Conservation (phyloP, 2,888 invertebrate species). For the Caenorhabditis sp. region DNA sequence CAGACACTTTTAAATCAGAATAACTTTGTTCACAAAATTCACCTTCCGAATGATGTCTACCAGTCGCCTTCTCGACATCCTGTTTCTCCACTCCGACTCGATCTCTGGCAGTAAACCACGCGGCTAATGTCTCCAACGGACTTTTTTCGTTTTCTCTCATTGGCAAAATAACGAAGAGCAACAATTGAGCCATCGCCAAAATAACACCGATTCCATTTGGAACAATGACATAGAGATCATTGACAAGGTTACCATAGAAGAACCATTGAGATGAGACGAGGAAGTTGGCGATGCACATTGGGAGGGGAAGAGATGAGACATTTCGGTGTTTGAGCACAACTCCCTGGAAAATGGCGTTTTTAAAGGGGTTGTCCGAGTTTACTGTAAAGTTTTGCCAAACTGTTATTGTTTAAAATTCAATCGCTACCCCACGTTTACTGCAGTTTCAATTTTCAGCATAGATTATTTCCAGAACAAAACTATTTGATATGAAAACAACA, state of each 20-base stretch:
- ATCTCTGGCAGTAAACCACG: slow-evolving; percentile 34
- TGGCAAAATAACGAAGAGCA: slow-evolving; percentile 82
- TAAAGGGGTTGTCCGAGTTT: too few relatives aligned
- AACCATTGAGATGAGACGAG: slow-evolving; percentile 84
- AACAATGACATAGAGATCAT: slow-evolving; percentile 82
- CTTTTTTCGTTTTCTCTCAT: slow-evolving; percentile 21
- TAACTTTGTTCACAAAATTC: too few relatives aligned
- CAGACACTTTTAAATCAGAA: too few relatives aligned
- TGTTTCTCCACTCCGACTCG: not conserved
- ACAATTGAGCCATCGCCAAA: slow-evolving; percentile 80
- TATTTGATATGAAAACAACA: too few relatives aligned
- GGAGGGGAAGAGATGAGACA: slow-evolving; percentile 86
- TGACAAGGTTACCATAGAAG: slow-evolving; percentile 81
- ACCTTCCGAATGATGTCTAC: slow-evolving; percentile 10
- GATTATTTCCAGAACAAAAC: too few relatives aligned
- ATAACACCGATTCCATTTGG: slow-evolving; percentile 83
- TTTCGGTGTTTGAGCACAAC: slow-evolving; percentile 83
- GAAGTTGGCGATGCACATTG: slow-evolving; percentile 84
- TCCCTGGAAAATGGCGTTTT: slow-evolving; percentile 78
- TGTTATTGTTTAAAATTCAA: too few relatives aligned
- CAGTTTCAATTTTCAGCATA: too few relatives aligned
- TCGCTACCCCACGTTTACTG: too few relatives aligned
- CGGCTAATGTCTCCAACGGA: slow-evolving; percentile 34
- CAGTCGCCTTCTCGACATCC: slow-evolving; percentile 8
- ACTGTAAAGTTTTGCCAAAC: too few relatives aligned